phyloP scores from a whole-genome alignment of 2,797 vertebrate genomes.

The Acanthurus tractus region DNA sequence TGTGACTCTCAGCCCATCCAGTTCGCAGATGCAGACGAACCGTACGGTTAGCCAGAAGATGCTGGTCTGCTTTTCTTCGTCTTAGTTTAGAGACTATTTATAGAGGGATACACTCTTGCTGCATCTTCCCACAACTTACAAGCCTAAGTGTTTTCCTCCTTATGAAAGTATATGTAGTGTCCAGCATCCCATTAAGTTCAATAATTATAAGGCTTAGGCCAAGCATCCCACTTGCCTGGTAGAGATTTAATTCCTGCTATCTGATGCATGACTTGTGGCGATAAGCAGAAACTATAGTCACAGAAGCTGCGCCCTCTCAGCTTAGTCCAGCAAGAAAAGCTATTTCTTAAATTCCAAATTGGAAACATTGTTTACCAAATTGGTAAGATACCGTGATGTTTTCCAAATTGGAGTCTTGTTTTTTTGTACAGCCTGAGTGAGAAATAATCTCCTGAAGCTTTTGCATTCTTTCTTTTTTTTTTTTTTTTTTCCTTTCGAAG shows the following conservation, averaged over 20 bases:
- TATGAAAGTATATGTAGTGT: slow-evolving; percentile 33
- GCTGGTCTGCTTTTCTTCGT: neutral
- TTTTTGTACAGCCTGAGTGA: slow-evolving; percentile 71
- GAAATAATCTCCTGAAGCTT: slow-evolving; percentile 46
- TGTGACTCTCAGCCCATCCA: slow-evolving; percentile 92
- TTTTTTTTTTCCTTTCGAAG: slow-evolving; percentile 28
- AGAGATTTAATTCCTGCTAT: slow-evolving; percentile 37
- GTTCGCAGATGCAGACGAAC: slow-evolving; percentile 91
- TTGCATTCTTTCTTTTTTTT: slow-evolving; percentile 20
- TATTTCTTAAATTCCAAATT: slow-evolving; percentile 94
- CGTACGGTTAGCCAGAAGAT: slow-evolving; percentile 56
- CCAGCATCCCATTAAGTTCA: slow-evolving; percentile 14
- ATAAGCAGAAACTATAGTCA: slow-evolving; percentile 48
- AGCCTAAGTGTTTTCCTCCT: slow-evolving; percentile 17
- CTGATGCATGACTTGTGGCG: slow-evolving; percentile 42
- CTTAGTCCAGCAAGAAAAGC: slow-evolving; percentile 83
- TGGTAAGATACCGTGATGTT: slow-evolving; percentile 93
- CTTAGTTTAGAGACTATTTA: slow-evolving; percentile 16
- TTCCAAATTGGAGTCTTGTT: slow-evolving; percentile 90
- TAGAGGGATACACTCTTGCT: slow-evolving; percentile 2
- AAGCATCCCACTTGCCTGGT: slow-evolving; percentile 13
- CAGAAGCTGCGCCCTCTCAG: slow-evolving; percentile 64
- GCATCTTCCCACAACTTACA: slow-evolving; percentile 14
- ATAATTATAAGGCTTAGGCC: slow-evolving; percentile 13
- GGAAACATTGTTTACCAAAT: slow-evolving; percentile 99